Evolutionary conservation across 2,113 vertebrate species (phyloP).

Genomic region (Meleagris gallopavo): DNA sequence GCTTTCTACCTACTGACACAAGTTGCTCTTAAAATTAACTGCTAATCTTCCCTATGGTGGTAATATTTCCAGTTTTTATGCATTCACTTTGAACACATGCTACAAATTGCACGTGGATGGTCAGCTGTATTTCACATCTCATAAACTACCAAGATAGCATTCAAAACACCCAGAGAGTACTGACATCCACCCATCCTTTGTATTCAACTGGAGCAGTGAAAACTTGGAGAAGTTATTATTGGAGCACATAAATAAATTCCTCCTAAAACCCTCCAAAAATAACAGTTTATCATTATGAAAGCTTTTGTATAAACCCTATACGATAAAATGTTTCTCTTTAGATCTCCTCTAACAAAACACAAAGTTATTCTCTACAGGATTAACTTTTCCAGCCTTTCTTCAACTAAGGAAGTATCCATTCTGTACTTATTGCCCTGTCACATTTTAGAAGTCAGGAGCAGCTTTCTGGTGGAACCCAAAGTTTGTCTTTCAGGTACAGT

Average conservation of each 20-base stretch:
- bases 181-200: background rate
- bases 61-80: background rate
- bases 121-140: background rate
- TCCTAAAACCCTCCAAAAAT: background rate
- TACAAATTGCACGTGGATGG: background rate
- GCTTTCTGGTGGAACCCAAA: background rate
- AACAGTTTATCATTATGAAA: background rate
- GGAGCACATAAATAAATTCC: background rate
- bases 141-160: background rate
- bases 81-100: background rate
- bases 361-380: background rate
- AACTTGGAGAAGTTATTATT: background rate
- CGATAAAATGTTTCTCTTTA: background rate
- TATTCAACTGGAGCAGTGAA: background rate
- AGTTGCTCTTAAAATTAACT: background rate
- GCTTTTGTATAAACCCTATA: too few relatives aligned
- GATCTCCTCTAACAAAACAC: background rate
- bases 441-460: background rate
- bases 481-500: background rate
- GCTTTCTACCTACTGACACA: background rate
- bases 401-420: background rate
- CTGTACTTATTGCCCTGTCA: background rate
- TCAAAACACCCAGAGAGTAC: background rate
- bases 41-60: fast-evolving
- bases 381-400: background rate